Percentiles rank a stretch among this genome's conserved stretches.
Conservation (phyloP, 2,797 vertebrate species). For the Lithobates pipiens region DNA sequence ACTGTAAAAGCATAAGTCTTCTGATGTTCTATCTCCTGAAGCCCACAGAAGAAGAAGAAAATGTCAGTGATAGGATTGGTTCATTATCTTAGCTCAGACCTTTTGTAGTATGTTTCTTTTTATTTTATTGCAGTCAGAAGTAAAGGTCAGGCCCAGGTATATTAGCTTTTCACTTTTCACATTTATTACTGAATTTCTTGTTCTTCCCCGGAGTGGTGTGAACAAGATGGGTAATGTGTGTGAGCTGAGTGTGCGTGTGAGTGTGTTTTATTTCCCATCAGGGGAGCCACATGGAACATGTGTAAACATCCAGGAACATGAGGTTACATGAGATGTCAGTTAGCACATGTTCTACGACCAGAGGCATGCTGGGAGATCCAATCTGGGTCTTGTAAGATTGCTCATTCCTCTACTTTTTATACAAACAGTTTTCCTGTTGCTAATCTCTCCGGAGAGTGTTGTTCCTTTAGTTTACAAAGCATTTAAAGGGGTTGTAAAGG, state of each 20-base stretch:
- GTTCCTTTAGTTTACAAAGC: not conserved
- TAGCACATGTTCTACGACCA: not conserved
- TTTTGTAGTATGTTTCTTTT: too few species aligned
- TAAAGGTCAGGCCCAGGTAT: not conserved
- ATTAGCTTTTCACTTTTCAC: not conserved
- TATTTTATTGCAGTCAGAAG: not conserved
- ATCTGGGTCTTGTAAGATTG: not conserved
- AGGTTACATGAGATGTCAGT: not conserved
- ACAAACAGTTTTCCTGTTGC: not conserved
- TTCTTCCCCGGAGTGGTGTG: not conserved
- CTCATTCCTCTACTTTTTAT: not conserved
- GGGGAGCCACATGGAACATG: not conserved
- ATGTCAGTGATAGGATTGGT: too few species aligned
- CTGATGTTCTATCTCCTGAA: too few species aligned
- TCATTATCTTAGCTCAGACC: too few species aligned
- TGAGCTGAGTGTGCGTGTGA: not conserved
- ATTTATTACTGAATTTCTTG: not conserved
- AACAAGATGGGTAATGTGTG: not conserved
- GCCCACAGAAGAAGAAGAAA: too few species aligned
- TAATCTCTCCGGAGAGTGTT: not conserved
- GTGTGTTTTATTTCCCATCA: constrained; percentile 3
- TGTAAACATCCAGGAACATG: constrained; percentile 9
- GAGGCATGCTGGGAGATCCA: not conserved
- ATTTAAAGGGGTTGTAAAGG: too few species aligned
- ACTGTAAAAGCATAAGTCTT: too few species aligned